Conservation (phyloP, 2,113 vertebrate species). For the Ochotona princeps region DNA sequence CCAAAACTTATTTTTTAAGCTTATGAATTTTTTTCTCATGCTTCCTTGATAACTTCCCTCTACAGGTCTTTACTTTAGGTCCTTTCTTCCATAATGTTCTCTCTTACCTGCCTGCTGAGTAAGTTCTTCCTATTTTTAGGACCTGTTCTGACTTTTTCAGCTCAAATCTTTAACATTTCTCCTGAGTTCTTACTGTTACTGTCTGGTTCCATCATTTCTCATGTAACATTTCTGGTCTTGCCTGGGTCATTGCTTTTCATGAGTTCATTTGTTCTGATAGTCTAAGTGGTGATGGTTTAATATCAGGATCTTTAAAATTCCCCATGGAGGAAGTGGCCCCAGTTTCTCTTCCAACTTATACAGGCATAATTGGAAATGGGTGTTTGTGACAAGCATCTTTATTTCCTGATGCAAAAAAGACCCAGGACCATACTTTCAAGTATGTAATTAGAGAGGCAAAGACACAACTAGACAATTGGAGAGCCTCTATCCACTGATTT, state of each 20-base stretch:
- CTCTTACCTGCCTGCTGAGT: not conserved
- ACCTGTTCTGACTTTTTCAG: not conserved
- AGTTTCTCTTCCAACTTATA: not conserved
- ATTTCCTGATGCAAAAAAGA: not conserved
- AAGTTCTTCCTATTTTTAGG: conserved; percentile 26
- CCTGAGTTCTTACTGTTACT: not conserved
- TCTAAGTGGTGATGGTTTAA: not conserved
- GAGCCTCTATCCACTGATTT: too few species aligned
- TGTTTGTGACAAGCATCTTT: not conserved
- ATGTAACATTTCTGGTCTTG: not conserved
- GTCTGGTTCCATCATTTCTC: not conserved
- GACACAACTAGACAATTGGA: too few species aligned
- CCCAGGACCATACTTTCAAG: not conserved
- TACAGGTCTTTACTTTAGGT: not conserved
- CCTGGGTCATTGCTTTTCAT: not conserved
- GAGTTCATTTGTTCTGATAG: not conserved
- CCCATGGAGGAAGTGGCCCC: not conserved
- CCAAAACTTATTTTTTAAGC: not conserved
- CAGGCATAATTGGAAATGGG: not conserved
- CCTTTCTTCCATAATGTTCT: not conserved
- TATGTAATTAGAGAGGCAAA: not conserved
- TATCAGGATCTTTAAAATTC: not conserved
- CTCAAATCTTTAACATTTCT: conserved; percentile 25
- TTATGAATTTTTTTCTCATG: not conserved
- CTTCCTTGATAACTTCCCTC: not conserved